Conservation (phyloP, 2,888 invertebrate species). For the Apeira syringaria region DNA sequence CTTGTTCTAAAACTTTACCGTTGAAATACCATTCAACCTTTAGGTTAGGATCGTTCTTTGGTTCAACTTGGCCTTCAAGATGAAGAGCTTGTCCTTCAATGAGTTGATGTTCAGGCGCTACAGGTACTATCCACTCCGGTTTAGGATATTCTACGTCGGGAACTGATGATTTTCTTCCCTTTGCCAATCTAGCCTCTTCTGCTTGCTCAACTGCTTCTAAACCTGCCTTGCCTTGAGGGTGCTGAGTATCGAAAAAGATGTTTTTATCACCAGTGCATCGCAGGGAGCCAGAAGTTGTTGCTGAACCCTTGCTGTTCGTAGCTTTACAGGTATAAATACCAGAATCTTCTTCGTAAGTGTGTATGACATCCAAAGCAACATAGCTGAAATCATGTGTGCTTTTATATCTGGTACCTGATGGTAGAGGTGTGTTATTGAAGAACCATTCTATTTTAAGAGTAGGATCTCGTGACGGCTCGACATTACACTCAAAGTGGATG, state of each 20-base stretch:
- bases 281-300: slow-evolving; percentile 94
- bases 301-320: slow-evolving; percentile 93
- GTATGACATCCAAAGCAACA: slow-evolving; percentile 94
- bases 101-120: slow-evolving; percentile 91
- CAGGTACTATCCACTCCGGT: slow-evolving; percentile 93
- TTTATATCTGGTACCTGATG: slow-evolving; percentile 94
- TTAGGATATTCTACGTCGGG: slow-evolving; percentile 92
- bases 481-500: slow-evolving; percentile 95
- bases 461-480: slow-evolving; percentile 96
- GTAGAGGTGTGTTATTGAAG: slow-evolving; percentile 95
- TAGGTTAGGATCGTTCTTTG: slow-evolving; percentile 95
- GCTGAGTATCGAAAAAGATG: slow-evolving; percentile 95
- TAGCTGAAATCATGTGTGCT: slow-evolving; percentile 98
- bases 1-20: slow-evolving; percentile 93
- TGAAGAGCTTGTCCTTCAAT: slow-evolving; percentile 94
- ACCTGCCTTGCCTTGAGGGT: slow-evolving; percentile 96
- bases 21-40: slow-evolving; percentile 98
- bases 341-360: slow-evolving; percentile 95
- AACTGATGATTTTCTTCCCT: slow-evolving; percentile 86
- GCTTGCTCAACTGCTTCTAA: slow-evolving; percentile 95
- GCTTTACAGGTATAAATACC: slow-evolving; percentile 96
- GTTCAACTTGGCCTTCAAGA: slow-evolving; percentile 97
- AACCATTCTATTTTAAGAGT: slow-evolving; percentile 97
- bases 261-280: slow-evolving; percentile 91
- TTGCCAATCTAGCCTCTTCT: slow-evolving; percentile 91